Base-by-base conservation (phyloP, 2,113 vertebrate genomes). In the Periophthalmodon schlosseri region DNA sequence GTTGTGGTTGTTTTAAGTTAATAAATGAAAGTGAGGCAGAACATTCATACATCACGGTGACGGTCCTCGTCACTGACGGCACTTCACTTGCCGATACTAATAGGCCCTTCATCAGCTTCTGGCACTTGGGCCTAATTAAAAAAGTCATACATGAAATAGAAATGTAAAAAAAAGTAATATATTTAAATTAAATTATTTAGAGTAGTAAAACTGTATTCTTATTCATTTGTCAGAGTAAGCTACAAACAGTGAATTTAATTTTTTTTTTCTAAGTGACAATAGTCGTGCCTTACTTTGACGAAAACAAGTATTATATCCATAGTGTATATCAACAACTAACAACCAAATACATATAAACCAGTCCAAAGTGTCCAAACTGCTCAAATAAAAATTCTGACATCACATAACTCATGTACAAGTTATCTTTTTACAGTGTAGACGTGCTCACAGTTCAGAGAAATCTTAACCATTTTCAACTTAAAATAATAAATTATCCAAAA, bases 381-480 rank as follows among this genome's bases (percentile, higher is more conserved):
- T 60, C 23, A 28, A 23, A 15, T 57, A 21, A 57, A 11, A 20
- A 2, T 21, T 50, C 15, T 50, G 49, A 57, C 23, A 5, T 23
- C n/a, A 57, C 21, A 1, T 57, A 21, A 23, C 21, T 23, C 56
- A 57, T 21, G 21, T 57, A 23, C 10, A 20, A 5, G 2, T 28
- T 15, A 28, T 60, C 12, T 13, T 58, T 60, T 24, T 60, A 28
- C 57, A 28, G 57, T 15, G 57, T 28, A 39, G 20, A 58, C 60
- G 23, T 20, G 57, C 44, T 52, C 87, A 76, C 78, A 79, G 70
- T 73, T 36, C 72, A 52, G 71, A 76, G 1, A 66, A 76, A 71
- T 13, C 70, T 77, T 74, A 77, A 65, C 23, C 57, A 20, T 79
- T 76, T 12, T 74, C 85, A 68, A 50, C 72, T 63, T 24, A 79